Percentiles rank a stretch among this genome's conserved stretches.
Evolutionary conservation across 1,140 invertebrate genomes (phyloP).

Genomic region (Oncopeltus fasciatus): DNA sequence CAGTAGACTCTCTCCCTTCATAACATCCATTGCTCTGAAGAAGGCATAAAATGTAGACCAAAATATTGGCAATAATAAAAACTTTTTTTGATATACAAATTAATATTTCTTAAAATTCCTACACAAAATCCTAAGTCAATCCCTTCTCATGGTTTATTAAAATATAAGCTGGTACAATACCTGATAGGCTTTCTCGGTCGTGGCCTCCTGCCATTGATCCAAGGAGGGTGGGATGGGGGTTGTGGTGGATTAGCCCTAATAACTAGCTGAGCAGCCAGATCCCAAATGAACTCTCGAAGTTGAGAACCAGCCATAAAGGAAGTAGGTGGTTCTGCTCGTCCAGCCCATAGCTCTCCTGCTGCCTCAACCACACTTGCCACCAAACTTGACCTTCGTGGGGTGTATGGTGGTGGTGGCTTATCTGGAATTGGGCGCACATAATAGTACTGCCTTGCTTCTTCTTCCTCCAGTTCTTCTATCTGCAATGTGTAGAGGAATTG

Average conservation of each 20-base stretch:
- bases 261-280: background rate
- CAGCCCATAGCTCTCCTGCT: background rate
- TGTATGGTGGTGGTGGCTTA: conserved; percentile 57
- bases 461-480: conserved; percentile 42
- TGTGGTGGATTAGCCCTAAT: background rate
- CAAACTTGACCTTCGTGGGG: conserved; percentile 32
- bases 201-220: background rate
- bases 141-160: no score
- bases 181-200: background rate
- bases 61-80: no score
- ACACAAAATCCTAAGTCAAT: no score
- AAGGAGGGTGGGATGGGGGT: background rate
- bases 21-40: no score
- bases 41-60: no score
- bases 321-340: background rate
- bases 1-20: no score
- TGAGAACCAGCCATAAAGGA: background rate
- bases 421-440: conserved; percentile 51
- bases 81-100: no score
- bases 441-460: conserved; percentile 35
- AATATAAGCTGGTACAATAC: no score
- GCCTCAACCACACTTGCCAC: background rate
- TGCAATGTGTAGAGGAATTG: conserved; percentile 20
- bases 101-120: no score
- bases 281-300: background rate